phyloP scores from a whole-genome alignment of 2,113 vertebrate species.

The Amazona guildingii region DNA sequence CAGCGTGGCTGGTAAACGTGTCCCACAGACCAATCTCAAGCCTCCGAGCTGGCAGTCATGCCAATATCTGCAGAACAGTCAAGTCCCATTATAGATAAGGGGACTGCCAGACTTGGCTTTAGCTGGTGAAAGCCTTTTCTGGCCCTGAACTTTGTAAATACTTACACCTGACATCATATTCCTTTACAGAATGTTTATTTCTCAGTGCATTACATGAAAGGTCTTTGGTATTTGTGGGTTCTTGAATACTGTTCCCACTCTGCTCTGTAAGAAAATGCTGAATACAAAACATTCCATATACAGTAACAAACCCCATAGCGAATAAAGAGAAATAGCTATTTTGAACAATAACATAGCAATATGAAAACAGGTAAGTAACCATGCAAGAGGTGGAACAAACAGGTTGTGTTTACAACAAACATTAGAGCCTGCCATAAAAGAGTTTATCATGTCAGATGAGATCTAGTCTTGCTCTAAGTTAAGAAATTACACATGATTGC shows the following conservation, averaged over 20 bases:
- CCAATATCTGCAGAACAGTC: background rate
- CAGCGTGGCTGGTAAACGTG: background rate
- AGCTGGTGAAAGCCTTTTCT: background rate
- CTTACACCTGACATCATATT: background rate
- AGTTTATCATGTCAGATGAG: background rate
- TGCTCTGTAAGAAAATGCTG: conserved; percentile 61
- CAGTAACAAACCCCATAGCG: conserved; percentile 71
- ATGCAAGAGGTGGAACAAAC: conserved; percentile 51
- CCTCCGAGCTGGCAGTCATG: rapidly evolving
- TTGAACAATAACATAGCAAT: conserved; percentile 64
- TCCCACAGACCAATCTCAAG: background rate
- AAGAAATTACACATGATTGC: background rate
- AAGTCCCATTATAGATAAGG: background rate
- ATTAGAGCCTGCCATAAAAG: conserved; percentile 31
- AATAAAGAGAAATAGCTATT: conserved; percentile 62
- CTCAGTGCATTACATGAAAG: conserved; percentile 78
- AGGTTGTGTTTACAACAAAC: conserved; percentile 26
- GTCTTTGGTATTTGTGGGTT: conserved; percentile 72
- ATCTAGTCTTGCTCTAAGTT: conserved; percentile 3
- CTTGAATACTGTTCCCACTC: conserved; percentile 70
- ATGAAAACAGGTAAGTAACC: conserved; percentile 64
- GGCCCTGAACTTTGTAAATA: background rate
- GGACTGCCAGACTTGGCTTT: background rate
- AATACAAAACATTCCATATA: conserved; percentile 73
- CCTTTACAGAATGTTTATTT: conserved; percentile 76